phyloP scores from a whole-genome alignment of 2,888 invertebrate genomes.

The Zelleria hepariella region DNA sequence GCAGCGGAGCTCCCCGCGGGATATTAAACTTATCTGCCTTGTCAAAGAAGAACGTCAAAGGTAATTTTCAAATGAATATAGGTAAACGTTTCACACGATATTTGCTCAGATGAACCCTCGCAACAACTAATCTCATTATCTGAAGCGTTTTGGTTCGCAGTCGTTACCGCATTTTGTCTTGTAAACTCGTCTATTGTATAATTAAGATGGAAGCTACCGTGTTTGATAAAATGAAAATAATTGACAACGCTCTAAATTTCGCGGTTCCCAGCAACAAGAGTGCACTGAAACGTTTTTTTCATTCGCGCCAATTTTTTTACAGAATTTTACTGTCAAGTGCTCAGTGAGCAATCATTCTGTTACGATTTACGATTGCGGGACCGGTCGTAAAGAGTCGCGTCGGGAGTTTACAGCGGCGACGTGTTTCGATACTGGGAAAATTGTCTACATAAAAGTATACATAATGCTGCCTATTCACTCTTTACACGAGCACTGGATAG shows the following conservation, averaged over 20 bases:
- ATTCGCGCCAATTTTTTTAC: slow-evolving; percentile 28
- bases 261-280: background rate
- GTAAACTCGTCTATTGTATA: too few relatives aligned
- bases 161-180: too few relatives aligned
- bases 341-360: slow-evolving; percentile 50
- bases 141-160: too few relatives aligned
- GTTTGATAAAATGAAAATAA: too few relatives aligned
- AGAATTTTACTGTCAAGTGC: slow-evolving; percentile 42
- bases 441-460: slow-evolving; percentile 21
- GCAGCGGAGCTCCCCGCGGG: background rate
- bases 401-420: slow-evolving; percentile 46
- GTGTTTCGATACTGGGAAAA: slow-evolving; percentile 38
- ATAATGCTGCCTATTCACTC: background rate
- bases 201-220: too few relatives aligned
- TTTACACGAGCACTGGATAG: background rate
- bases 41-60: background rate
- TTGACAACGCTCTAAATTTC: too few relatives aligned
- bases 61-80: background rate
- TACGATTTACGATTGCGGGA: slow-evolving; percentile 30
- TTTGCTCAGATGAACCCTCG: background rate
- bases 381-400: slow-evolving; percentile 52
- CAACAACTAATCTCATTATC: too few relatives aligned
- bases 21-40: background rate
- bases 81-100: background rate
- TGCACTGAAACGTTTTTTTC: background rate